phyloP scores from a whole-genome alignment of 1,140 invertebrate genomes.

The Drosophila leontia region DNA sequence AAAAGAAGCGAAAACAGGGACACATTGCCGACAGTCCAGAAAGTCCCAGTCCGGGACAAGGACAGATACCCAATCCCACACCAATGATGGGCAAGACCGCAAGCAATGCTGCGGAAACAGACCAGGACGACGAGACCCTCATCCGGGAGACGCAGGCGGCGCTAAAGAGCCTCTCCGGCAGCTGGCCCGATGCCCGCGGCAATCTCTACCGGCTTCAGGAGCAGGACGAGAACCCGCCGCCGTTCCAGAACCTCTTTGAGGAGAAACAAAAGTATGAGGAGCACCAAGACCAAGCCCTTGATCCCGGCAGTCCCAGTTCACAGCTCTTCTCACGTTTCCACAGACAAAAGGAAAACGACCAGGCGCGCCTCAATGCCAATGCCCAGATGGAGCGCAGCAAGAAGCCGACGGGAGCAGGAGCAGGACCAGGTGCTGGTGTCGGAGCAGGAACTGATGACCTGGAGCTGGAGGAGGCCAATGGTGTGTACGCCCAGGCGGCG shows the following conservation, averaged over 20 bases:
- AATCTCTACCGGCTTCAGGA: constrained; percentile 88
- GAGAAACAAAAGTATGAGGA: constrained; percentile 88
- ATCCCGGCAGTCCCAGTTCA: constrained; percentile 7
- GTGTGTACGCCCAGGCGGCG: constrained; percentile 88
- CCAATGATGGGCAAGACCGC: neutral
- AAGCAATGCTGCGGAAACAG: constrained; percentile 51
- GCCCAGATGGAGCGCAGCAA: constrained; percentile 31
- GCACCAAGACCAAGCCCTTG: constrained; percentile 4
- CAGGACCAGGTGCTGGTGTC: constrained; percentile 1
- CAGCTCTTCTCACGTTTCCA: constrained; percentile 72
- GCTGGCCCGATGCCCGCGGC: constrained; percentile 89
- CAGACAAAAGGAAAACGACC: constrained; percentile 84
- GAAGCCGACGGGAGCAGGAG: neutral
- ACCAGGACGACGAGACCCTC: constrained; percentile 91
- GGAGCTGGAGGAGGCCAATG: constrained; percentile 17
- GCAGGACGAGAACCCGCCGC: constrained; percentile 90
- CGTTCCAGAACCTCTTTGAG: constrained; percentile 94
- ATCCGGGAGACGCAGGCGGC: constrained; percentile 95
- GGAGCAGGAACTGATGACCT: neutral
- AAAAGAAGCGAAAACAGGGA: constrained; percentile 42
- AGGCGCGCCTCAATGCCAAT: constrained; percentile 74
- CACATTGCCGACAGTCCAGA: constrained; percentile 40
- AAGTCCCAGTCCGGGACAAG: constrained; percentile 19
- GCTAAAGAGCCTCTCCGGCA: constrained; percentile 92
- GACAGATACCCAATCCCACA: neutral